Conservation (phyloP, 2,113 vertebrate genomes). For the Amazona guildingii region DNA sequence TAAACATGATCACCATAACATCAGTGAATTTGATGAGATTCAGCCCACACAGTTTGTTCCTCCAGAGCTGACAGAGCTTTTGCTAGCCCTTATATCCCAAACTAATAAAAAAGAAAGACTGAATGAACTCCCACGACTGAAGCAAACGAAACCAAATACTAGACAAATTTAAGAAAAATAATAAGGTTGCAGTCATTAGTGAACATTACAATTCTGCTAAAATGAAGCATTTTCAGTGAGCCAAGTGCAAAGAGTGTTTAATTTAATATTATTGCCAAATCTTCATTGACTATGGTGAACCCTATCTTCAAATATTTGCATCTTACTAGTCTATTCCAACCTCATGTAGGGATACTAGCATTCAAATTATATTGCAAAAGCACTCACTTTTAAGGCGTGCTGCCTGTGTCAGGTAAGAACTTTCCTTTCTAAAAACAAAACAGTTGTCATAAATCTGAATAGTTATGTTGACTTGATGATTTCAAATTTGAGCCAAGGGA, state of each 20-base stretch:
- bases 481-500: not conserved
- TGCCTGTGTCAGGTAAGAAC: not conserved
- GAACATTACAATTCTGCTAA: not conserved
- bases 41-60: conserved; percentile 42
- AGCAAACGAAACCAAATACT: conserved; percentile 7
- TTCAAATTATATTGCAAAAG: not conserved
- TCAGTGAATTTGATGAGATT: conserved; percentile 36
- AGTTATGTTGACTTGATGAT: not conserved
- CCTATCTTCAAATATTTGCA: not conserved
- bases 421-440: not conserved
- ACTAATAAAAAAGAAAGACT: conserved; percentile 30
- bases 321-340: not conserved
- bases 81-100: conserved; percentile 17
- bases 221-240: not conserved
- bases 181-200: conserved; percentile 18
- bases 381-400: not conserved
- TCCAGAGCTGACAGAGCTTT: conserved; percentile 5
- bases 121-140: not conserved
- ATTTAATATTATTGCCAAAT: not conserved
- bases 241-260: not conserved
- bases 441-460: not conserved
- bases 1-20: conserved; percentile 52
- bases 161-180: conserved; percentile 16
- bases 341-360: not conserved
- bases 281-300: not conserved